A percentile compares a stretch with the other conserved stretches of the same genome.
Conservation (phyloP, 2,888 invertebrate genomes). For the Dolomedes plantarius region DNA sequence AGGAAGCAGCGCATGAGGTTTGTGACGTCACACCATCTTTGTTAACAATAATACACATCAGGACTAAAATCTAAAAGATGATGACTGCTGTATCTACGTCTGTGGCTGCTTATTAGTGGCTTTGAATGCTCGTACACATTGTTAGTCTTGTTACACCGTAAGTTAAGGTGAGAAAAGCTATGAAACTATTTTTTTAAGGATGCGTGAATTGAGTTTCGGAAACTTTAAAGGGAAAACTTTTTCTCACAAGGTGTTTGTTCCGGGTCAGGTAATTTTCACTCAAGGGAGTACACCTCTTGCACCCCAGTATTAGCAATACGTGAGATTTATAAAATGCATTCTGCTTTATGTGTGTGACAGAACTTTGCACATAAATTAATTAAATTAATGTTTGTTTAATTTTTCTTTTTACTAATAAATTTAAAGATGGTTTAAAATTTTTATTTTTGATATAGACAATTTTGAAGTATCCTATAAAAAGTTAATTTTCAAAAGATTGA, state of each 20-base stretch:
- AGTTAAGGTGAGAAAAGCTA: too few relatives aligned
- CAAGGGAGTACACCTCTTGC: not conserved
- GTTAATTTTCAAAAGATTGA: too few relatives aligned
- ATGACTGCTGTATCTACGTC: slow-evolving; percentile 57
- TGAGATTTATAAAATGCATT: too few relatives aligned
- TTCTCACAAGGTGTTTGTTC: slow-evolving; percentile 37
- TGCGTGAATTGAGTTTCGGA: slow-evolving; percentile 32
- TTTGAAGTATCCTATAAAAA: too few relatives aligned
- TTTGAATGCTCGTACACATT: too few relatives aligned
- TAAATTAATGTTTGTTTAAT: too few relatives aligned
- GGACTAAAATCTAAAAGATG: slow-evolving; percentile 71
- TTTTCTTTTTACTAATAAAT: too few relatives aligned
- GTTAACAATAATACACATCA: slow-evolving; percentile 72
- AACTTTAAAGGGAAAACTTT: slow-evolving; percentile 67
- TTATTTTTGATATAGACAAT: too few relatives aligned
- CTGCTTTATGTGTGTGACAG: too few relatives aligned
- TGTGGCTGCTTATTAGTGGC: slow-evolving; percentile 11
- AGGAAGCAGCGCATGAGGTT: slow-evolving; percentile 73
- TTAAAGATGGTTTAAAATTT: too few relatives aligned
- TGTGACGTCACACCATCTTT: slow-evolving; percentile 72
- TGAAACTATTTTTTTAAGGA: not conserved
- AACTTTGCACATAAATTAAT: too few relatives aligned
- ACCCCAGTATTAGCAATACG: not conserved
- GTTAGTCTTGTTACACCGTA: too few relatives aligned
- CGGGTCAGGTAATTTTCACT: slow-evolving; percentile 53